These are phyloP conservation scores for Dicerorhinus sumatrensis DNA, from an alignment of 2,113 vertebrate genomes.

Conservation along the genomic window DNA sequence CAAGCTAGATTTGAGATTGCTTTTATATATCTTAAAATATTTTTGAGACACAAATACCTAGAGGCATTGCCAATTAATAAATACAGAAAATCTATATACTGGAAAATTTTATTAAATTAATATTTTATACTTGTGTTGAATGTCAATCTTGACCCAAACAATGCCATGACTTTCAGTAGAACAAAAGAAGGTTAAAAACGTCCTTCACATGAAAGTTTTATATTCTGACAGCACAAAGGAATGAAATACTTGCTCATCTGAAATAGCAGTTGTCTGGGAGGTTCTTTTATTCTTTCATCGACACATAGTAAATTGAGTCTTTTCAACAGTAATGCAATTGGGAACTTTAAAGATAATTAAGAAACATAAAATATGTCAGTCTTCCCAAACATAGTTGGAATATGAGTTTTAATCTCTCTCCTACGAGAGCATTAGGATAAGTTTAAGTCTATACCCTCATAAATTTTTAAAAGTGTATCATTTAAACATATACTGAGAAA, in stretches of 20 bases:
- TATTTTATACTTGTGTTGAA: slow-evolving; percentile 71
- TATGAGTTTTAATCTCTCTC: slow-evolving; percentile 80
- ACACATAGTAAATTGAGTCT: slow-evolving; percentile 86
- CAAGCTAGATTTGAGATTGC: slow-evolving; percentile 32
- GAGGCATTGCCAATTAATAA: slow-evolving; percentile 67
- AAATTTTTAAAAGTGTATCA: slow-evolving; percentile 83
- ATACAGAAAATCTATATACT: slow-evolving; percentile 46
- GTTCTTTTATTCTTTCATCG: slow-evolving; percentile 86
- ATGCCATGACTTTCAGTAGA: slow-evolving; percentile 64
- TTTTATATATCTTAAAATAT: slow-evolving; percentile 50
- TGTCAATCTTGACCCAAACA: slow-evolving; percentile 70
- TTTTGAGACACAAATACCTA: slow-evolving; percentile 59
- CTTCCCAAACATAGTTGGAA: slow-evolving; percentile 84
- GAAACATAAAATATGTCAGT: slow-evolving; percentile 89
- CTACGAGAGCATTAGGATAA: slow-evolving; percentile 77
- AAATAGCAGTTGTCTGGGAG: slow-evolving; percentile 83
- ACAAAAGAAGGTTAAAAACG: slow-evolving; percentile 71
- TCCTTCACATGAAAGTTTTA: slow-evolving; percentile 79
- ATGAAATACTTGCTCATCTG: slow-evolving; percentile 83
- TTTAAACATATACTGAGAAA: slow-evolving; percentile 81
- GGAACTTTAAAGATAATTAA: slow-evolving; percentile 90
- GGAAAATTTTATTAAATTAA: slow-evolving; percentile 68
- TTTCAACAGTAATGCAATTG: slow-evolving; percentile 85
- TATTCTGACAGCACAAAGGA: slow-evolving; percentile 81
- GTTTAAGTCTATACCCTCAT: slow-evolving; percentile 78